Evolutionary conservation across 1,140 invertebrate genomes (phyloP).

Genomic region (Belonocnema kinseyi): DNA sequence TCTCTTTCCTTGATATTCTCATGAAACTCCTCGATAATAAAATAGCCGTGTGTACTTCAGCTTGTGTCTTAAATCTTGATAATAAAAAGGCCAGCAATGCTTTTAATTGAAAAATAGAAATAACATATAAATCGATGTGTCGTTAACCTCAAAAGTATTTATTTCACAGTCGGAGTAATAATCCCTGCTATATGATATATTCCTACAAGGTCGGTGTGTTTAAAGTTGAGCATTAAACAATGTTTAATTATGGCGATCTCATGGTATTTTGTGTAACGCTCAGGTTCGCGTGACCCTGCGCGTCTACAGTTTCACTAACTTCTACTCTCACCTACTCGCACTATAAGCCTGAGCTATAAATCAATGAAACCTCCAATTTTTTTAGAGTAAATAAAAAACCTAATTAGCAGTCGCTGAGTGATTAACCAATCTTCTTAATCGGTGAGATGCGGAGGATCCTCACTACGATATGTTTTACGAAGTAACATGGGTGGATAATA

Average conservation of each 20-base stretch:
- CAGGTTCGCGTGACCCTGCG: background rate
- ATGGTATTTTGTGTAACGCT: background rate
- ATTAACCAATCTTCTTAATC: background rate
- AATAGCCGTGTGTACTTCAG: background rate
- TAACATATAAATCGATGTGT: conserved; percentile 6
- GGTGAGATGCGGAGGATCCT: background rate
- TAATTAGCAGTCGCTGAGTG: conserved; percentile 1
- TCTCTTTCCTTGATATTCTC: conserved; percentile 1
- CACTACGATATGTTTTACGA: background rate
- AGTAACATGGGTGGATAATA: background rate
- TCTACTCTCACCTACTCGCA: background rate
- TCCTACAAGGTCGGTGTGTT: conserved; percentile 14
- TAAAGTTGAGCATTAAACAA: background rate
- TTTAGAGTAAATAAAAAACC: conserved; percentile 7
- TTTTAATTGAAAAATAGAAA: conserved; percentile 13
- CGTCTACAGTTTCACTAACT: background rate
- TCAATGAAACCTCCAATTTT: background rate
- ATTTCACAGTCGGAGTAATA: conserved; percentile 13
- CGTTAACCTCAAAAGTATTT: conserved; percentile 14
- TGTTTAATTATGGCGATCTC: conserved; percentile 22
- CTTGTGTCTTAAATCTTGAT: background rate
- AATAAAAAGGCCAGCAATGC: background rate
- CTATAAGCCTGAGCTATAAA: background rate
- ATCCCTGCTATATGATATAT: conserved; percentile 3
- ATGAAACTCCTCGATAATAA: conserved; percentile 1